Evolutionary conservation across 2,797 vertebrate species (phyloP).

Genomic region (Gallinago stenura): DNA sequence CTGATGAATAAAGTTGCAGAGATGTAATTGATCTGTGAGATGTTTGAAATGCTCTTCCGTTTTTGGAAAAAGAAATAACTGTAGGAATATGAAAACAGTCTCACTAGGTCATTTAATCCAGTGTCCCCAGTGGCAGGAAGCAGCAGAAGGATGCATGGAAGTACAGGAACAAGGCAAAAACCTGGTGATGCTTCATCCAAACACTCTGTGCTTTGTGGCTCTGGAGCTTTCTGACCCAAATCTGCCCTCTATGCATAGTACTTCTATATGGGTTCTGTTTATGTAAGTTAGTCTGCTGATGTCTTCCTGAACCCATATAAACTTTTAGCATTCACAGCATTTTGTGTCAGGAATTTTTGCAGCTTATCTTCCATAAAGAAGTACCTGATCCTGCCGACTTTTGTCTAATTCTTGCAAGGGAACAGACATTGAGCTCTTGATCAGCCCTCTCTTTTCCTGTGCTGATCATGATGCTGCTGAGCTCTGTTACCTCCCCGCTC

Average conservation of each 20-base stretch:
- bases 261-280: not conserved
- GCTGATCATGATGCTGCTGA: not conserved
- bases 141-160: not conserved
- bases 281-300: not conserved
- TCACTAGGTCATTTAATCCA: not conserved
- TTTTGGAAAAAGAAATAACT: not conserved
- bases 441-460: not conserved
- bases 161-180: not conserved
- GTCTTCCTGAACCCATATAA: not conserved
- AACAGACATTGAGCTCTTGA: not conserved
- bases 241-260: not conserved
- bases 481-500: not conserved
- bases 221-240: not conserved
- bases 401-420: not conserved
- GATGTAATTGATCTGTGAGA: not conserved
- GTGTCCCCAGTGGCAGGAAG: accelerated
- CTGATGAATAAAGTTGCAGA: not conserved
- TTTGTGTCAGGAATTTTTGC: not conserved
- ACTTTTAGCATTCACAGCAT: not conserved
- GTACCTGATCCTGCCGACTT: not conserved
- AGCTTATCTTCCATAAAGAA: not conserved
- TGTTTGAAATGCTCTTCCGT: not conserved
- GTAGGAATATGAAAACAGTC: not conserved
- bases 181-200: not conserved
- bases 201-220: not conserved